A percentile compares a stretch with the other conserved stretches of the same genome.
Evolutionary conservation across 2,888 invertebrate genomes (phyloP).

Genomic region (Eupelmus urozonus): DNA sequence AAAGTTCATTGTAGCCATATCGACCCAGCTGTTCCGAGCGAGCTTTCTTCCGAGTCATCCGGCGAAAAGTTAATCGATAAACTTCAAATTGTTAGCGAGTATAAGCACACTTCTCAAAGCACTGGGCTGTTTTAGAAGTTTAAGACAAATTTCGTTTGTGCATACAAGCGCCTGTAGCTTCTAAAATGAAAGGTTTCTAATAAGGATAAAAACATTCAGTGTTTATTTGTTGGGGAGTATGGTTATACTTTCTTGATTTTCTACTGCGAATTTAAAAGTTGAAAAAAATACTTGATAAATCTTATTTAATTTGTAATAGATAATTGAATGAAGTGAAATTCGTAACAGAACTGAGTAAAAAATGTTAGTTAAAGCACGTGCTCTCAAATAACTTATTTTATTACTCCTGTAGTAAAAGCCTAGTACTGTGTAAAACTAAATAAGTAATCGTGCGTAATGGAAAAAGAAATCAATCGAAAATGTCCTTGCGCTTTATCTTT

Average conservation of each 20-base stretch:
- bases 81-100: constrained; percentile 5
- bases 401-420: neutral
- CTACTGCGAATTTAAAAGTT: no score
- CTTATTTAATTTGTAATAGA: no score
- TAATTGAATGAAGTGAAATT: neutral
- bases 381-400: neutral
- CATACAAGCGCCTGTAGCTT: no score
- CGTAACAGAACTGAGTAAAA: neutral
- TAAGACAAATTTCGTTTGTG: no score
- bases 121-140: neutral
- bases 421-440: constrained; percentile 8
- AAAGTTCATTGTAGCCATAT: constrained; percentile 1
- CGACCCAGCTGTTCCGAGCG: neutral
- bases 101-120: neutral
- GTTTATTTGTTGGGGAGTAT: no score
- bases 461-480: constrained; percentile 10
- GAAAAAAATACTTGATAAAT: no score
- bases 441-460: neutral
- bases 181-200: no score
- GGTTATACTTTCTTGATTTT: no score
- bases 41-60: constrained; percentile 1
- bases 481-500: neutral
- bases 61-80: constrained; percentile 6
- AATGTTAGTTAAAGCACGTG: neutral
- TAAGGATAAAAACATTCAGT: no score